Base-by-base conservation (phyloP, 2,888 invertebrate genomes). In the Leucophora obtusa region DNA sequence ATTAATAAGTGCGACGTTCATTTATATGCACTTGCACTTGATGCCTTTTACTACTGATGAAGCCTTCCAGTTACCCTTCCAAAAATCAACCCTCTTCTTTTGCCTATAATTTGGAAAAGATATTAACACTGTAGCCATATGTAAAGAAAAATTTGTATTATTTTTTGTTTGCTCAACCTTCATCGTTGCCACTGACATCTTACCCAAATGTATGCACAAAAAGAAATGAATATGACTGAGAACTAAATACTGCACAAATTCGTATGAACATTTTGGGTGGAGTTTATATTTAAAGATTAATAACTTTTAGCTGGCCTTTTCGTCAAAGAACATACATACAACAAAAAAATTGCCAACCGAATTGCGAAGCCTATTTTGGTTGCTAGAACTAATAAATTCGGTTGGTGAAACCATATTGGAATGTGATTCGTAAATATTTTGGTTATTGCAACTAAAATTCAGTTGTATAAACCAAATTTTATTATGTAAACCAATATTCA, bases 1-100 rank as follows among this genome's bases (percentile, higher is more conserved):
- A 89, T 89, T 89, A 89, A 88, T 89, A 89, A 89, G 89, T 89
- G 89, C 89, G 88, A 89, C 84, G 85, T 79, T 82, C 84, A 82
- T 83, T 83, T 82, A 79, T 78, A 71, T 82, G 82, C 83, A 82
- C 79, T 82, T 83, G 82, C 83, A 84, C 77, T 82, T 83, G 84
- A 68, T 71, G 53, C 60, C 54, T 24, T 28, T 5, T n/a, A 14
- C 53, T 10, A 11, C 43, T n/a, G n/a, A 47, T 47, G n/a, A 14
- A 2, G 7, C 17, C 59, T 38, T 7, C 7, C 6, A 4, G 50
- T 24, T 21, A 33, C 8, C 58, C 62, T 21, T 5, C 65, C 60
- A 60, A 77, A 50, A 38, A 54, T 72, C 33, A 35, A 54, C 60
- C 11, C 47, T 15, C 8, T 11, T 17, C 17, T 11, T 53, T 51